phyloP scores from a whole-genome alignment of 2,888 invertebrate species.

The Caradrina kadenii region DNA sequence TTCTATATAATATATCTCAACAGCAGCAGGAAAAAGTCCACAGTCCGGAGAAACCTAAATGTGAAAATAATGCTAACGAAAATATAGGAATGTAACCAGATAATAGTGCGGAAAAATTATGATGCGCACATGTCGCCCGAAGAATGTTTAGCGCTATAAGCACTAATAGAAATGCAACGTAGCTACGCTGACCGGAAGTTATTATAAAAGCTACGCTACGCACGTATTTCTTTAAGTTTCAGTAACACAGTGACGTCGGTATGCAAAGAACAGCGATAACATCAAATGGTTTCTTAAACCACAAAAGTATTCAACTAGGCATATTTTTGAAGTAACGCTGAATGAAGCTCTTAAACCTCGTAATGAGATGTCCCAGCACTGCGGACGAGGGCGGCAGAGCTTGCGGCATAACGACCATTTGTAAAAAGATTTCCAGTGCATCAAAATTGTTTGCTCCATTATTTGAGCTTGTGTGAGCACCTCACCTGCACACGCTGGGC shows the following conservation, averaged over 20 bases:
- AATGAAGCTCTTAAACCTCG: slow-evolving; percentile 17
- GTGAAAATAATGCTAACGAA: slow-evolving; percentile 17
- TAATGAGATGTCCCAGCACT: slow-evolving; percentile 19
- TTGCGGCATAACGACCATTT: slow-evolving; percentile 1
- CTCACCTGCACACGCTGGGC: neutral
- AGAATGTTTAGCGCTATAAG: slow-evolving; percentile 18
- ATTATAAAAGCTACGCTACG: neutral
- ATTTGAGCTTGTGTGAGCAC: slow-evolving; percentile 12
- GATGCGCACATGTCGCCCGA: slow-evolving; percentile 48
- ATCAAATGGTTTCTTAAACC: slow-evolving; percentile 5
- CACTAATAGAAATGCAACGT: slow-evolving; percentile 12
- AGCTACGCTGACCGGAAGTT: neutral
- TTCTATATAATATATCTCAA: slow-evolving; percentile 5
- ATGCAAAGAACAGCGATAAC: slow-evolving; percentile 2
- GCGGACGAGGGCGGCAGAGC: slow-evolving; percentile 3
- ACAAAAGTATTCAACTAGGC: slow-evolving; percentile 12
- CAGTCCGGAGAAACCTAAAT: neutral
- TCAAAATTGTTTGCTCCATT: slow-evolving; percentile 18
- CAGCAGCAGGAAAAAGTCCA: slow-evolving; percentile 8
- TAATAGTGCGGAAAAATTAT: slow-evolving; percentile 38
- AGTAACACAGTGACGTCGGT: neutral
- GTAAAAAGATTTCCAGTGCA: slow-evolving; percentile 11
- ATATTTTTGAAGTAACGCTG: slow-evolving; percentile 6
- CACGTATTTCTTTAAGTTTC: slow-evolving; percentile 1
- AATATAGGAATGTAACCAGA: slow-evolving; percentile 31